Evolutionary conservation across 2,888 invertebrate species (phyloP), one percentile per base, ranked within the genome.

Genomic region (Drosophila rubida): DNA sequence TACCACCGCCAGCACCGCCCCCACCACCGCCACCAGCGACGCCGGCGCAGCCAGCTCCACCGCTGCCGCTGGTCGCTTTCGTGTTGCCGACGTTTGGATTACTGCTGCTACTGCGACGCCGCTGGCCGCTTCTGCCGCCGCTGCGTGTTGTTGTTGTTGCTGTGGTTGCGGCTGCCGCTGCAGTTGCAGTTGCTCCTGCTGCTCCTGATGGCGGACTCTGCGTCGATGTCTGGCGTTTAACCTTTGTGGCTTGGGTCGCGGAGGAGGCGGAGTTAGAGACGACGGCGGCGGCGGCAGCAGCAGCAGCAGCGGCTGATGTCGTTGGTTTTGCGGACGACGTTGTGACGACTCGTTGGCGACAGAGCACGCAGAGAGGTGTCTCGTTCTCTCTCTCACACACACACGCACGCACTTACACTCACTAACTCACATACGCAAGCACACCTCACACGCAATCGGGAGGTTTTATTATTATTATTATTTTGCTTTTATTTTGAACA

Each of bases 61-160:
- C 87, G 85, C 87, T 81, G 75, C 89, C 87, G 73, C 89, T 89
- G 76, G 79, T 79, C 66, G 83, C 84, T 85, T 90, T 85, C 88
- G 84, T 85, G 69, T 74, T 86, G 88, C 76, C 85, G 87, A 77
- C 83, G 86, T 84, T 82, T 74, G 84, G 84, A 80, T 84, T 84
- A 84, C 84, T 85, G 87, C 87, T 86, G 85, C 85, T 88, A 84
- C 88, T 88, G 86, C 88, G 84, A 83, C 85, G 84, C 70, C 86
- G 80, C 50, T 78, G 87, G 65, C 80, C 82, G 77, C 80, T 86
- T 44, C 83, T 73, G 53, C 69, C 69, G 61, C 78, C 67, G 83
- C 87, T 81, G 60, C 87, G 86, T 79, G 80, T 73, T 68, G 63
- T 66, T 68, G 69, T 50, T 45, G 54, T 7, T 57, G 64, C 11